Conservation (phyloP, 2,113 vertebrate genomes). For the Ceyx melanurus region DNA sequence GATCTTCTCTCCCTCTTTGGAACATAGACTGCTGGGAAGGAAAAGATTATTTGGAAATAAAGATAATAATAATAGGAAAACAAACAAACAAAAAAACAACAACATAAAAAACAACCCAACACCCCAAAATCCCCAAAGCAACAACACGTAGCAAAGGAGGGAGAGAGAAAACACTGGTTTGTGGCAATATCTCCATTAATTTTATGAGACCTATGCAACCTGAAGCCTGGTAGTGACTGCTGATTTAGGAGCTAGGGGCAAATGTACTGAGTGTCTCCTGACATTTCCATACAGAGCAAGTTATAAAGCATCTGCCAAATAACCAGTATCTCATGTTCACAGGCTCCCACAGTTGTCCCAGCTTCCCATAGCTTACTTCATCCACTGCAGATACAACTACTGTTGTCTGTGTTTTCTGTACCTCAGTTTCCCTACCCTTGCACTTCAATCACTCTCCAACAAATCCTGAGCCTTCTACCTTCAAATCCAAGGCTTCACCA, state of each 20-base stretch:
- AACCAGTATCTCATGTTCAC: neutral
- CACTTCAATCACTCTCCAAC: neutral
- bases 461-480: neutral
- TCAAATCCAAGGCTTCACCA: neutral
- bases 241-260: neutral
- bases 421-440: neutral
- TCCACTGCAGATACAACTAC: neutral
- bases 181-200: neutral
- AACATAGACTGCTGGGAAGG: neutral
- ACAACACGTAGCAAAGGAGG: neutral
- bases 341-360: neutral
- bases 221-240: neutral
- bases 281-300: neutral
- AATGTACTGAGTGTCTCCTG: neutral
- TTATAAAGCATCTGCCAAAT: neutral
- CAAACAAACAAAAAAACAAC: neutral
- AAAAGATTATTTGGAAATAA: neutral
- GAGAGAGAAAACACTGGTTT: neutral
- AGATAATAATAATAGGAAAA: too few species aligned
- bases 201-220: neutral
- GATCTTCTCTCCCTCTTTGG: neutral
- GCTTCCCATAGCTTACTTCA: neutral
- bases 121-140: neutral
- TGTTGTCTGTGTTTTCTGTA: neutral
- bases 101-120: too few species aligned